Conservation (phyloP, 2,113 vertebrate genomes). For the Delphinapterus leucas region DNA sequence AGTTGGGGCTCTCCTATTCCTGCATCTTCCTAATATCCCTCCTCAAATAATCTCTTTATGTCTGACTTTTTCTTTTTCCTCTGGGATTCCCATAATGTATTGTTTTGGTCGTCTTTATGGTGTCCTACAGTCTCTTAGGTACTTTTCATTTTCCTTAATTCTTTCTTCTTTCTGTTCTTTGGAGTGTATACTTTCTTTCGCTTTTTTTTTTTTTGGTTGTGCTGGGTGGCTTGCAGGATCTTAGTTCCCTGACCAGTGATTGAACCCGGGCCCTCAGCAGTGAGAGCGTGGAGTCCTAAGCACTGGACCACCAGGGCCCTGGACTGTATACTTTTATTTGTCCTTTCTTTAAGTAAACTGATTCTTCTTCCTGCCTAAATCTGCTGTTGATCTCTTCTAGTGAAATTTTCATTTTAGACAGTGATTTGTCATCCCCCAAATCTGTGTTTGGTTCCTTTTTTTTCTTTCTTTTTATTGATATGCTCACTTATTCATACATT, state of each 20-base stretch:
- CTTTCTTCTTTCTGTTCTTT: neutral
- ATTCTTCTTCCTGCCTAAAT: neutral
- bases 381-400: neutral
- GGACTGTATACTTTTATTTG: neutral
- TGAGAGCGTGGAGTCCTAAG: neutral
- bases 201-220: fast-evolving
- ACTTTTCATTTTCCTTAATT: neutral
- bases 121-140: neutral
- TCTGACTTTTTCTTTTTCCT: neutral
- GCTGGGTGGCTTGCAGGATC: neutral
- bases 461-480: neutral
- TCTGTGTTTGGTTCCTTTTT: neutral
- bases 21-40: neutral
- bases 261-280: neutral
- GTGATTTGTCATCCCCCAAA: neutral
- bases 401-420: neutral
- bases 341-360: neutral
- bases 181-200: neutral
- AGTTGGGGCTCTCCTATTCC: neutral
- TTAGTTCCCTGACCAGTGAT: neutral
- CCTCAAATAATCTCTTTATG: neutral
- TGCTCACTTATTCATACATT: neutral
- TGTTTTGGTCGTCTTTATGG: neutral
- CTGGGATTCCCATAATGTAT: neutral
- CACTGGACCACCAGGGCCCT: neutral